Base-by-base conservation (phyloP, 2,797 vertebrate genomes). In the Neosalanx taihuensis region DNA sequence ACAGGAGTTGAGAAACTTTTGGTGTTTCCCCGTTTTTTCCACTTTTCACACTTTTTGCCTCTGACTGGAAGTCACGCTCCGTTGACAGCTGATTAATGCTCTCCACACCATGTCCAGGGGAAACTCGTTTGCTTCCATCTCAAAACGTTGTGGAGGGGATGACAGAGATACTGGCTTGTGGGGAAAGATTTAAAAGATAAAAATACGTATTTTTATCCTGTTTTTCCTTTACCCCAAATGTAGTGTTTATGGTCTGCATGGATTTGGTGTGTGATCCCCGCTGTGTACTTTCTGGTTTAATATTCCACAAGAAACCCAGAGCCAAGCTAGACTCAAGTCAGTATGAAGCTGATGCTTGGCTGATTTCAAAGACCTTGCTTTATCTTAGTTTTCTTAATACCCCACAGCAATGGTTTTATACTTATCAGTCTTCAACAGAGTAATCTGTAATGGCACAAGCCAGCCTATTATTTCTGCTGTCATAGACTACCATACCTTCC, bases 11-110 rank as follows among this genome's bases (percentile, higher is more conserved):
- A 67, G 74, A 67, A 89, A 86, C 77, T 84, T 83, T 73, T 83
- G 35, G 67, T 69, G 58, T 78, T 80, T 81, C 29, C 59, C 68
- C 30, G 73, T 72, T 68, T 72, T 68, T 61, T 80, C 51, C 76
- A 73, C 72, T 80, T 64, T 60, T 65, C 69, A 64, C 61, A 71
- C 77, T 79, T 79, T 79, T 72, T 72, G 82, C 26, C 64, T 77
- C 61, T 10, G 72, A 79, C 83, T 81, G 77, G 79, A 79, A 81
- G 84, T 87, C 86, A 76, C 73, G 84, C 85, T 86, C 82, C 71
- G 82, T 81, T 84, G 88, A 83, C 84, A 79, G 80, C 81, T 88
- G 83, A 86, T 89, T 88, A 89, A 90, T 86, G 83, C 80, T 71
- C 76, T 79, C 72, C 73, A 67, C 75, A 72, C 80, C 75, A 79